phyloP scores from a whole-genome alignment of 2,797 vertebrate species.

The Pipistrellus pygmaeus region DNA sequence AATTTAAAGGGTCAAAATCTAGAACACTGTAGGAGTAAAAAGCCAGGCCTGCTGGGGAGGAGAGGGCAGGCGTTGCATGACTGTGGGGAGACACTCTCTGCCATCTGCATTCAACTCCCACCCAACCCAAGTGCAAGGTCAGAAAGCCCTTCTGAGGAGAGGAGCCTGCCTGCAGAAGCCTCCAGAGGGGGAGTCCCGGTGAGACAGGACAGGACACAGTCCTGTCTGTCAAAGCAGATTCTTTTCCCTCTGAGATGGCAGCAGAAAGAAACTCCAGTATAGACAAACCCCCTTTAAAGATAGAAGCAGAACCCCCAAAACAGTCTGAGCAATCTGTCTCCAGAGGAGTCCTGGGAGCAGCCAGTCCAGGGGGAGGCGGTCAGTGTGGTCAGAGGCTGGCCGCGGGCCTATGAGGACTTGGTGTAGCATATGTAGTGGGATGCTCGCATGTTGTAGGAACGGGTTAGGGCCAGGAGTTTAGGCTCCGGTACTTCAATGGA shows the following conservation, averaged over 20 bases:
- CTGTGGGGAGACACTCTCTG: background rate
- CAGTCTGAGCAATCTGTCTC: conserved; percentile 40
- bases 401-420: background rate
- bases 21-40: conserved; percentile 26
- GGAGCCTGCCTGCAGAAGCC: background rate
- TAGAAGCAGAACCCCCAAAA: conserved; percentile 52
- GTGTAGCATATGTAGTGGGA: conserved; percentile 61
- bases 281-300: conserved; percentile 57
- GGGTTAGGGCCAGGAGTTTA: conserved; percentile 36
- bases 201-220: conserved; percentile 32
- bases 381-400: background rate
- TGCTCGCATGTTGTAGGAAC: conserved; percentile 68
- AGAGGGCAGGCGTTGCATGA: background rate
- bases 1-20: conserved; percentile 58
- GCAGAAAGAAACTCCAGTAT: conserved; percentile 59
- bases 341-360: conserved; percentile 7
- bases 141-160: background rate
- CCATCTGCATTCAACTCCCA: background rate
- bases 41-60: background rate
- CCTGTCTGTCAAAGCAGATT: background rate
- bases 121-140: background rate
- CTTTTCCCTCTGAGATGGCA: conserved; percentile 17
- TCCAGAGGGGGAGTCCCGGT: background rate
- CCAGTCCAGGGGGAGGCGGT: background rate
- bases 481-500: conserved; percentile 28